A percentile compares a stretch with the other conserved stretches of the same genome.
These are phyloP conservation scores for Odontamblyopus rebecca DNA, from an alignment of 2,797 vertebrate species.

Conservation along the genomic window DNA sequence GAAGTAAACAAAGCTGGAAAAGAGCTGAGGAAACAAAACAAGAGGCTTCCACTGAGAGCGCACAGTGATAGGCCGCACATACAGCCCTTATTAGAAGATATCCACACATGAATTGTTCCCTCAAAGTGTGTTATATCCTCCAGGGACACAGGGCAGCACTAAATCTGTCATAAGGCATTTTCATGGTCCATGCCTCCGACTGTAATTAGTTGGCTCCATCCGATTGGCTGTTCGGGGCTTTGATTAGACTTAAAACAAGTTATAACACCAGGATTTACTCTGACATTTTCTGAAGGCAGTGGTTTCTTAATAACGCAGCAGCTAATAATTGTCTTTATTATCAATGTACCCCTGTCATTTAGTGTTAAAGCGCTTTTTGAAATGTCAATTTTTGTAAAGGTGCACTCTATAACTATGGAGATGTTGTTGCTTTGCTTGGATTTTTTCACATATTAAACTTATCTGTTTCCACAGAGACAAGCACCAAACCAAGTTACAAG, in stretches of 20 bases:
- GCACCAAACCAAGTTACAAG: no score
- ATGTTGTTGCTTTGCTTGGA: no score
- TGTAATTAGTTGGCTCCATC: constrained; percentile 62
- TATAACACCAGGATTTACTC: constrained; percentile 63
- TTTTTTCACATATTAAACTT: no score
- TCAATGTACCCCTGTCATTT: constrained; percentile 19
- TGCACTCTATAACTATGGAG: no score
- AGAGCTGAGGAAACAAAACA: constrained; percentile 33
- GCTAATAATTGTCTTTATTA: constrained; percentile 34
- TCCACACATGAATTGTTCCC: constrained; percentile 84
- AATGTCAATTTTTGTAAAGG: constrained; percentile 3
- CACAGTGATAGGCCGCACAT: constrained; percentile 69
- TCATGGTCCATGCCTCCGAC: constrained; percentile 65
- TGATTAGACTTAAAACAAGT: constrained; percentile 60
- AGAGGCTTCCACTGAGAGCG: constrained; percentile 21
- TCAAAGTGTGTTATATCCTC: constrained; percentile 63
- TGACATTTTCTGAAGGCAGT: constrained; percentile 56
- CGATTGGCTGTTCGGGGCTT: constrained; percentile 66
- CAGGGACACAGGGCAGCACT: constrained; percentile 51
- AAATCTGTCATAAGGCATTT: constrained; percentile 71
- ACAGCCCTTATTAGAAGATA: constrained; percentile 85
- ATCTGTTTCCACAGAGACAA: no score
- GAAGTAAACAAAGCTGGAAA: constrained; percentile 45
- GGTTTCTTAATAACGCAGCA: constrained; percentile 24
- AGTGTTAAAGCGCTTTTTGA: constrained; percentile 2